A percentile compares a stretch with the other conserved stretches of the same genome.
phyloP scores from a whole-genome alignment of 1,140 invertebrate genomes.

The Spodoptera litura region DNA sequence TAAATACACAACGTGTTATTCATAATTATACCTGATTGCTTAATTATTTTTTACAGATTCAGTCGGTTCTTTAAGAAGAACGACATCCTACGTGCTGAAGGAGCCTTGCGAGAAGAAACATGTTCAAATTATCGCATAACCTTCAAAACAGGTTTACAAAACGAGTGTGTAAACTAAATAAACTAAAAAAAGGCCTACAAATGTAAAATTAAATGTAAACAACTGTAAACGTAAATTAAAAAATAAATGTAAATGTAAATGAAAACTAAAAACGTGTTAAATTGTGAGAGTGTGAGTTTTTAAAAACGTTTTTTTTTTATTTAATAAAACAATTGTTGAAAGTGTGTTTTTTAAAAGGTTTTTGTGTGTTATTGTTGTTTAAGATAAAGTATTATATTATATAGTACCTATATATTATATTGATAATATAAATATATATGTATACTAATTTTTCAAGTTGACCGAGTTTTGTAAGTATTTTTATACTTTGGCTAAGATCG shows the following conservation, averaged over 20 bases:
- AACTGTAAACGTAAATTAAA: too few relatives aligned
- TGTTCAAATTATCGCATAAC: conserved; percentile 76
- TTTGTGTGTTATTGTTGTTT: conserved; percentile 2
- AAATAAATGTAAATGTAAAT: not conserved
- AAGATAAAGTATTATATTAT: not conserved
- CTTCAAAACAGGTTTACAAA: not conserved
- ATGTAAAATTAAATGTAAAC: not conserved
- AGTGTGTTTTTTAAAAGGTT: conserved; percentile 1
- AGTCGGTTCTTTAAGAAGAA: conserved; percentile 67
- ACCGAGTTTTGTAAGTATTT: too few relatives aligned
- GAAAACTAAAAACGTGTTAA: not conserved
- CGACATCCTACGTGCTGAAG: conserved; percentile 75
- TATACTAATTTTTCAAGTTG: too few relatives aligned
- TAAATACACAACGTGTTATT: too few relatives aligned
- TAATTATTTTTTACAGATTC: conserved; percentile 66
- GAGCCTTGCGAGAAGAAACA: conserved; percentile 77
- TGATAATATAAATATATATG: too few relatives aligned
- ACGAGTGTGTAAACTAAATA: not conserved
- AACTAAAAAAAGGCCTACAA: conserved; percentile 2
- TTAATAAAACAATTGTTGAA: not conserved
- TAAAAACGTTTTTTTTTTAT: not conserved
- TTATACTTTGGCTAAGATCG: too few relatives aligned
- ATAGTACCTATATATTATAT: too few relatives aligned
- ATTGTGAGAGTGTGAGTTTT: conserved; percentile 8
- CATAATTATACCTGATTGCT: too few relatives aligned